phyloP scores from a whole-genome alignment of 2,888 invertebrate species.

The Eubasilissa splendida region DNA sequence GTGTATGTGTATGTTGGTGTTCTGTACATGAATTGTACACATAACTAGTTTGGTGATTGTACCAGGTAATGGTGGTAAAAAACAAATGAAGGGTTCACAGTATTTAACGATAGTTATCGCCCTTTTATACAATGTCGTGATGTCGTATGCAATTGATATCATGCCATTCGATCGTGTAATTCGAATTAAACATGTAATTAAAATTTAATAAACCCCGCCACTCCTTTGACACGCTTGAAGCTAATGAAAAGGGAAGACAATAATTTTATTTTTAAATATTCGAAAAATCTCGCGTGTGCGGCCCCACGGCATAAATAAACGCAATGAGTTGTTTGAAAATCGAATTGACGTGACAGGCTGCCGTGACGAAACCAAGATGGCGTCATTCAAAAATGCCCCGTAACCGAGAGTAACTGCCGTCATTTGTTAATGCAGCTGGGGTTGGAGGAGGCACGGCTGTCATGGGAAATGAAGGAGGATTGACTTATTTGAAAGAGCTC shows the following conservation, averaged over 20 bases:
- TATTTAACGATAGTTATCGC: no score
- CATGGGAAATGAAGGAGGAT: conserved; percentile 14
- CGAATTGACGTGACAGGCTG: conserved; percentile 36
- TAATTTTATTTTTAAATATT: conserved; percentile 23
- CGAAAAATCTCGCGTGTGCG: conserved; percentile 25
- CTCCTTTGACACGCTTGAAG: conserved; percentile 19
- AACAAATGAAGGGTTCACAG: no score
- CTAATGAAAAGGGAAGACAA: conserved; percentile 17
- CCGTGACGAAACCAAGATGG: conserved; percentile 41
- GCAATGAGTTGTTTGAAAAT: conserved; percentile 29
- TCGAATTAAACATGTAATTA: not conserved
- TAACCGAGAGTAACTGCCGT: conserved; percentile 25
- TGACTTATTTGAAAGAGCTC: conserved; percentile 20
- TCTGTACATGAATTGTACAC: no score
- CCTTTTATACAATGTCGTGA: no score
- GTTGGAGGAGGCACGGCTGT: conserved; percentile 18
- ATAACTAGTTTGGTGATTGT: no score
- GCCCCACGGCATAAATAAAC: conserved; percentile 13
- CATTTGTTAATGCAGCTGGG: conserved; percentile 30
- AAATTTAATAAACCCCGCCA: not conserved
- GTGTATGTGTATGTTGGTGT: no score
- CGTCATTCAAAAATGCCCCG: conserved; percentile 28
- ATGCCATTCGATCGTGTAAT: not conserved
- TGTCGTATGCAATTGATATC: no score
- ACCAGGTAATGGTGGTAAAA: no score